phyloP scores from a whole-genome alignment of 2,888 invertebrate species.

The Rhagophthalmus giganteus region DNA sequence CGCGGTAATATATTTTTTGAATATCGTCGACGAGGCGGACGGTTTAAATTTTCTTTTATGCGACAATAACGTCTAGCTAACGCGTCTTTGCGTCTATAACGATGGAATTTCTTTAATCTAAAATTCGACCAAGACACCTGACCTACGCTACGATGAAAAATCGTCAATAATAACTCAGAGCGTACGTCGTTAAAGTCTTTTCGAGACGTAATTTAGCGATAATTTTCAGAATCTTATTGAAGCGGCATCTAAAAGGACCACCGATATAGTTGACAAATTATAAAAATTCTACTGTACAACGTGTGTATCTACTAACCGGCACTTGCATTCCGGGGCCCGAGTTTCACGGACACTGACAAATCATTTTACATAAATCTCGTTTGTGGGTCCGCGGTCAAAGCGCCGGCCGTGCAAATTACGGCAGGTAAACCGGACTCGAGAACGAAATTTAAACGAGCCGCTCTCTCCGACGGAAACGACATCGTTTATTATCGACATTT shows the following conservation, averaged over 20 bases:
- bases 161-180: too few relatives aligned
- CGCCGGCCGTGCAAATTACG: conserved; percentile 33
- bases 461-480: too few relatives aligned
- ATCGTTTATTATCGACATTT: too few relatives aligned
- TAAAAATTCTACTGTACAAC: conserved; percentile 52
- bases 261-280: conserved; percentile 52
- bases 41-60: too few relatives aligned
- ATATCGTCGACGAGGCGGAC: too few relatives aligned
- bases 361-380: conserved; percentile 47
- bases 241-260: conserved; percentile 46
- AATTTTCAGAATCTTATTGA: conserved; percentile 16
- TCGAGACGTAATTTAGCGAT: conserved; percentile 13
- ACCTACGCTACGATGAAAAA: too few relatives aligned
- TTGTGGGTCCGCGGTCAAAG: conserved; percentile 44
- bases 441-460: not conserved
- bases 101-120: too few relatives aligned
- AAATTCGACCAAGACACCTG: too few relatives aligned
- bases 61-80: too few relatives aligned
- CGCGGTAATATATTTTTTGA: too few relatives aligned
- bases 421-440: conserved; percentile 18
- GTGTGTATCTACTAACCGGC: conserved; percentile 51
- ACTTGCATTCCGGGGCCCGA: conserved; percentile 47
- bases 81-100: too few relatives aligned
- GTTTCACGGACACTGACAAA: conserved; percentile 48
- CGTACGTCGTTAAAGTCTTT: too few relatives aligned